Evolutionary conservation across 2,113 vertebrate species (phyloP).

Genomic region (Tauraco erythrolophus): DNA sequence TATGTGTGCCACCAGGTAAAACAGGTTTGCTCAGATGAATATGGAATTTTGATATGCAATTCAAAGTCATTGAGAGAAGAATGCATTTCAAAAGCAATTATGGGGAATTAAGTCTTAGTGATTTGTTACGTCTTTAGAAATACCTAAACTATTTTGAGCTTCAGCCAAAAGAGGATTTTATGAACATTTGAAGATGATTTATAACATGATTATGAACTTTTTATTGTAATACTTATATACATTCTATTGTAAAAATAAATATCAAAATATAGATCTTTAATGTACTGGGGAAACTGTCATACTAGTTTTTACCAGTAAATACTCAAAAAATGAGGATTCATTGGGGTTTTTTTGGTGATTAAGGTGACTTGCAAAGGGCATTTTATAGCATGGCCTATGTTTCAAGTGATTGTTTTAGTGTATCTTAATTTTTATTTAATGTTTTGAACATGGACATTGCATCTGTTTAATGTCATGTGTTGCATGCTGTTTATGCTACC

Average conservation of each 20-base stretch:
- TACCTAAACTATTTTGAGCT: neutral
- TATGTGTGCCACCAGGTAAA: neutral
- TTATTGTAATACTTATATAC: neutral
- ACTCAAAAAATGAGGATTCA: neutral
- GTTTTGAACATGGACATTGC: slow-evolving; percentile 38
- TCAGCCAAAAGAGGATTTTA: neutral
- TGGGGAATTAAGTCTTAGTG: neutral
- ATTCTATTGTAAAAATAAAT: neutral
- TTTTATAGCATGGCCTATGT: slow-evolving; percentile 58
- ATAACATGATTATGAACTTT: neutral
- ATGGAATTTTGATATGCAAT: neutral
- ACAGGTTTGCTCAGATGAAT: neutral
- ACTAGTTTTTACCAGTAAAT: slow-evolving; percentile 27
- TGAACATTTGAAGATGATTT: neutral
- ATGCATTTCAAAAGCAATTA: neutral
- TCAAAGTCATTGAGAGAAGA: neutral
- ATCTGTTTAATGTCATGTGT: slow-evolving; percentile 30
- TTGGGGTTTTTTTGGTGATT: neutral
- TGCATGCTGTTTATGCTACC: slow-evolving; percentile 48
- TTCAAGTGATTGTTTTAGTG: slow-evolving; percentile 16
- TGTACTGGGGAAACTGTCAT: neutral
- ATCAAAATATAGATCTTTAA: neutral
- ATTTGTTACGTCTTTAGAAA: neutral
- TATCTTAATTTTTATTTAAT: slow-evolving; percentile 23
- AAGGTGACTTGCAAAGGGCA: slow-evolving; percentile 48